Conservation (phyloP, 1,140 invertebrate species). For the Cyclargus thomasi region DNA sequence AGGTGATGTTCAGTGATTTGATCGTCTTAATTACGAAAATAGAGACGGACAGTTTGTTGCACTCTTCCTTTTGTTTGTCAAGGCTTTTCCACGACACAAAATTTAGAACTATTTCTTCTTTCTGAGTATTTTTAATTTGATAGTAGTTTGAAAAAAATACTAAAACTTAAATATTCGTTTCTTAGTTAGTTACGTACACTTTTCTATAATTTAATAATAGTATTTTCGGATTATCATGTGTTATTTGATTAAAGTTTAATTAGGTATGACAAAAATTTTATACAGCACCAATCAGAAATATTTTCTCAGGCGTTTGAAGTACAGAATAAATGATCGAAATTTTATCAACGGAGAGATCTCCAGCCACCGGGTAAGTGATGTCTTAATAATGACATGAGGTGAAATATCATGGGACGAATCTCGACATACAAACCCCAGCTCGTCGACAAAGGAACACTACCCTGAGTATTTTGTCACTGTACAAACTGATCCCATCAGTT, state of each 20-base stretch:
- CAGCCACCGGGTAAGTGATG: constrained; percentile 71
- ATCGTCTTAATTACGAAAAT: background rate
- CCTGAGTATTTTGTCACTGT: constrained; percentile 69
- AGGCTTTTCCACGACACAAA: background rate
- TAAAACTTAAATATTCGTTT: too few species aligned
- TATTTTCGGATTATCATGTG: background rate
- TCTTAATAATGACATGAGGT: constrained; percentile 70
- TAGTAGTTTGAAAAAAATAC: too few species aligned
- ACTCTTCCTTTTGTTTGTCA: background rate
- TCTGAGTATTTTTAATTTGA: too few species aligned
- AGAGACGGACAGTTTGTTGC: background rate
- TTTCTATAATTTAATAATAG: background rate
- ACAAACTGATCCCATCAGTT: constrained; percentile 61
- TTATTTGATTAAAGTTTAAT: constrained; percentile 10
- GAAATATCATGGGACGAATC: constrained; percentile 65
- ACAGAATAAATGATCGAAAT: constrained; percentile 59
- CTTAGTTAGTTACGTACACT: too few species aligned
- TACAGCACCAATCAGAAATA: constrained; percentile 21
- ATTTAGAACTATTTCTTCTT: background rate
- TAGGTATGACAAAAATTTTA: background rate
- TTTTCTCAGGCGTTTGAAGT: constrained; percentile 42
- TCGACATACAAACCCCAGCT: constrained; percentile 48
- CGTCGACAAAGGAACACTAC: constrained; percentile 60
- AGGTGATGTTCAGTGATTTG: background rate
- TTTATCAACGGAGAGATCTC: constrained; percentile 59